Percentiles rank a stretch among this genome's conserved stretches.
phyloP scores from a whole-genome alignment of 2,797 vertebrate species.

The Cephalopachus bancanus region DNA sequence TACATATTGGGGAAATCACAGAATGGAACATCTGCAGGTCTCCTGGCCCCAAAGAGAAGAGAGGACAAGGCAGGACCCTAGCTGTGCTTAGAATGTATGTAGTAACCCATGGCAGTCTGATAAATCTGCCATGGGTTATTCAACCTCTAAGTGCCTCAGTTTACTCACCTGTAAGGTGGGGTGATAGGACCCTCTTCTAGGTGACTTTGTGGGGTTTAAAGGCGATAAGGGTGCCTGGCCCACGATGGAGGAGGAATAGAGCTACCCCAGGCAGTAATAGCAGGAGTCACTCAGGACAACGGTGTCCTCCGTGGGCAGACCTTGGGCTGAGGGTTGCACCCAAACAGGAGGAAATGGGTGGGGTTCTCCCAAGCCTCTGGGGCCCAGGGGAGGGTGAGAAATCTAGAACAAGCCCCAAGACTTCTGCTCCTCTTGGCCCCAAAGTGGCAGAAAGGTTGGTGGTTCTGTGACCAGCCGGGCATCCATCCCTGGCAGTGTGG shows the following conservation, averaged over 20 bases:
- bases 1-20: neutral
- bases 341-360: neutral
- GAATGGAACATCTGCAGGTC: neutral
- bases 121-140: fast-evolving
- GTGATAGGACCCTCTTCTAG: fast-evolving
- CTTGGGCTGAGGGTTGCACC: neutral
- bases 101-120: no score
- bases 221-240: neutral
- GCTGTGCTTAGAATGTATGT: neutral
- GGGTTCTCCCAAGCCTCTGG: neutral
- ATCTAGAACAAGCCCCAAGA: neutral
- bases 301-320: fast-evolving
- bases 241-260: fast-evolving
- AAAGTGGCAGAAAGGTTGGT: no score
- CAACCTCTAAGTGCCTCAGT: neutral
- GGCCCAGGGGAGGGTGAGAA: no score
- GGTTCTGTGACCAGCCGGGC: no score
- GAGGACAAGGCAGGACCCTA: no score
- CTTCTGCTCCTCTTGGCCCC: neutral
- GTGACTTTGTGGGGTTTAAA: fast-evolving
- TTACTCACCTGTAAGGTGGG: neutral
- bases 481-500: fast-evolving
- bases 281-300: neutral
- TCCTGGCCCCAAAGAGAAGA: neutral
- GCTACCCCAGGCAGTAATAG: fast-evolving